Base-by-base conservation (phyloP, 1,140 invertebrate genomes). In the Marisa cornuarietis region DNA sequence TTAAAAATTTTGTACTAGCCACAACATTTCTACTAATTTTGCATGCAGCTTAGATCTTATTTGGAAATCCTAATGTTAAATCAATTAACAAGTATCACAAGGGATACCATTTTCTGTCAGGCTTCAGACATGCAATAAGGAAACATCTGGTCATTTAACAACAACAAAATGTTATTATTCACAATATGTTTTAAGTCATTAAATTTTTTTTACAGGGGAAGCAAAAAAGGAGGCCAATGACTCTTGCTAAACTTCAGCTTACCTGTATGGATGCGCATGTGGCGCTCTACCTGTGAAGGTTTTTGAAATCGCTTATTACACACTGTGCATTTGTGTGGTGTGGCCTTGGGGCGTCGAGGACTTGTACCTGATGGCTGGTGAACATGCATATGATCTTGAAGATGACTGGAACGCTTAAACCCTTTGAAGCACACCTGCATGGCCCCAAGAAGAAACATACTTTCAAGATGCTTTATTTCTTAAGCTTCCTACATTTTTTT, bases 241-340 rank as follows among this genome's bases (percentile, higher is more conserved):
- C 31, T 49, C 71, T 42, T 54, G 22, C 51, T 54, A 76, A 62
- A 24, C 6, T 31, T 72, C 0, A 65, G 77, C 81, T 78, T 79
- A 91, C 96, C 96, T 49, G 96, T 96, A 87, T 94, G 96, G 86
- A 97, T 90, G 42, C 90, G 79, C 58, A 87, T 82, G 79, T 91
- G 90, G n/a, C 89, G 83, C 72, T 90, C 87, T 69, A 90, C 76
- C 82, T 90, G 89, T 79, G 88, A 89, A 22, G 89, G 90, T 83
- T 92, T 92, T 80, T 90, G 87, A 83, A 91, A 92, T 10, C 85
- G 78, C 83, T 91, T 92, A 69, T 87, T 80, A 85, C 90, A 91
- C 22, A 80, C 82, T 77, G 81, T 81, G 89, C 92, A 89, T 61
- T 82, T 81, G 72, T 90, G 85, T 22, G 84, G 83, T 22, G 79